Conservation (phyloP, 1,140 invertebrate species). For the Acromyrmex heyeri region DNA sequence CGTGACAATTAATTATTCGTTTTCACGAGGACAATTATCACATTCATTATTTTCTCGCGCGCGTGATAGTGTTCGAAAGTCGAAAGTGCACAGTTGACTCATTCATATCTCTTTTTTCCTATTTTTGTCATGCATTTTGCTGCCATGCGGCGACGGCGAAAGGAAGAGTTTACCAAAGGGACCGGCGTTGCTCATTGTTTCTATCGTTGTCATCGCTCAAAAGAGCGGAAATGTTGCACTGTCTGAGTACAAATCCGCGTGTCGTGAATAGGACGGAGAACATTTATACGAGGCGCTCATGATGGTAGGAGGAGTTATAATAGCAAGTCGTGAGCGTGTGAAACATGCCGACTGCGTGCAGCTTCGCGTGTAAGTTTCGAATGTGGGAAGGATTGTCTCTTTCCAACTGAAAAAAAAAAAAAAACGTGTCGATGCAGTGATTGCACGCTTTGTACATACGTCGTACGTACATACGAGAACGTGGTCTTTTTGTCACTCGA, state of each 20-base stretch:
- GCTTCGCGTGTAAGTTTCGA: constrained; percentile 61
- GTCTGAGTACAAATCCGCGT: neutral
- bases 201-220: constrained; percentile 65
- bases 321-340: constrained; percentile 33
- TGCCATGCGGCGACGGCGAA: constrained; percentile 50
- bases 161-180: constrained; percentile 50
- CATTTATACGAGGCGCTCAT: constrained; percentile 72
- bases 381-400: constrained; percentile 33
- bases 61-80: constrained; percentile 22
- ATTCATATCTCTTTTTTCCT: neutral
- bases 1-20: constrained; percentile 12
- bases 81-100: constrained; percentile 12
- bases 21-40: constrained; percentile 29
- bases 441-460: neutral
- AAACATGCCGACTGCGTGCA: constrained; percentile 1
- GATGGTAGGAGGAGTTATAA: constrained; percentile 53
- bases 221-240: constrained; percentile 51
- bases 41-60: constrained; percentile 31
- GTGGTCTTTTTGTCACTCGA: constrained; percentile 11
- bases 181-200: constrained; percentile 64
- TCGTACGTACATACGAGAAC: neutral
- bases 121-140: constrained; percentile 8
- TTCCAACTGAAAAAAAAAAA: constrained; percentile 3
- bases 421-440: neutral
- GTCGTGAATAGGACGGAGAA: constrained; percentile 27